Conservation (phyloP, 2,797 vertebrate species). For the Scolopax bukidnonensis region DNA sequence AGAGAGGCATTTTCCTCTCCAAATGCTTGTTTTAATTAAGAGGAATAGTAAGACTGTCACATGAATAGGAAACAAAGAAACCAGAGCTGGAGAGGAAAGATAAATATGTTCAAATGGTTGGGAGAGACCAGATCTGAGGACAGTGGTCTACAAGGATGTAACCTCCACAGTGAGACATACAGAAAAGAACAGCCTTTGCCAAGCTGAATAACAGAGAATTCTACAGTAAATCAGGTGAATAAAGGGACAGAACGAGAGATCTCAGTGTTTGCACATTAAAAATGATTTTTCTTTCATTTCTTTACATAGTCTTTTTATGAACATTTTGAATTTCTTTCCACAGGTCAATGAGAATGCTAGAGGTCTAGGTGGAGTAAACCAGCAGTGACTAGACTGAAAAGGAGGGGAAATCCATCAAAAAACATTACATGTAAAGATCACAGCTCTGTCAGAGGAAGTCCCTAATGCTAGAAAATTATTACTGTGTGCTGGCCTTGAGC, state of each 20-base stretch:
- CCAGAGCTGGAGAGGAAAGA: neutral
- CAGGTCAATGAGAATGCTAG: neutral
- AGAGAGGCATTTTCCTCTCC: neutral
- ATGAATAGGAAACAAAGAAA: neutral
- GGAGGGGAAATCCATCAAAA: neutral
- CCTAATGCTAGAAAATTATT: neutral
- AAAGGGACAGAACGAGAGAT: neutral
- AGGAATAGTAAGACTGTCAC: neutral
- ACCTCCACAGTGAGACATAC: neutral
- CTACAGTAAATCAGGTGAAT: neutral
- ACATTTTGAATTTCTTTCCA: neutral
- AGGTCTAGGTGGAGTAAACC: neutral
- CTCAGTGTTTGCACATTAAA: neutral
- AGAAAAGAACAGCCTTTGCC: neutral
- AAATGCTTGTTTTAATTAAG: neutral
- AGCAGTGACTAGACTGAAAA: neutral
- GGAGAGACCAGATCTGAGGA: neutral
- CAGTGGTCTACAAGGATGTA: neutral
- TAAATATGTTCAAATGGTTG: neutral
- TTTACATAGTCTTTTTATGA: rapidly evolving
- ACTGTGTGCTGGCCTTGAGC: neutral
- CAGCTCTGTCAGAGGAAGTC: neutral
- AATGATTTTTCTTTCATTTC: neutral
- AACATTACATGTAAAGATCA: neutral
- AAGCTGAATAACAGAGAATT: neutral